Evolutionary conservation across 2,888 invertebrate species (phyloP), one percentile per base, ranked within the genome.

Genomic region (Hirtodrosophila duncani): DNA sequence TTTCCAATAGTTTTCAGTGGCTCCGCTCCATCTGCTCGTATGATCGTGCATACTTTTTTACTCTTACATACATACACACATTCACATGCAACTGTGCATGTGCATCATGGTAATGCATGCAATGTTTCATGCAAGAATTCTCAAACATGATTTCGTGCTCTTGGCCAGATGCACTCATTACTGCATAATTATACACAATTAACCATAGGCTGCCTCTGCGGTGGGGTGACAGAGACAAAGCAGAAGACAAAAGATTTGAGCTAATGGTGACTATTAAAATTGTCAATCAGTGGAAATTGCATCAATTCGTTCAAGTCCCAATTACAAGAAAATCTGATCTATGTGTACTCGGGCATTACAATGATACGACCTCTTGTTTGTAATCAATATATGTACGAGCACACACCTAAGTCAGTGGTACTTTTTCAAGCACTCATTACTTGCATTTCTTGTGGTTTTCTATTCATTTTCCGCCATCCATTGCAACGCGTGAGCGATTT

Each of bases 101-200:
- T 20, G 4, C 20, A 20, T 20, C 20, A 10, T 20, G 50, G 16
- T 11, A 26, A 36, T 45, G 60, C 71, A 71, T 70, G 79, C 75
- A 70, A 66, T 75, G 43, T 72, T 67, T 67, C 78, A 77, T 77
- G 74, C 68, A 63, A 72, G 64, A 63, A 80, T 80, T 77, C 68
- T 59, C 55, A 59, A 63, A 59, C 72, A 63, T 60, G 81, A 67
- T 63, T 77, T 78, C 75, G 81, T 77, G 74, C 78, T 68, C 61
- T 77, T 58, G 78, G 66, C 78, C 69, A 80, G 64, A 75, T 78
- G 64, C 75, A 69, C 65, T 78, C 81, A 75, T 75, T 81, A 81
- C 78, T 81, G 78, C 74, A 78, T 80, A 75, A 81, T 75, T 81
- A 70, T 75, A 81, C 57, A 81, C 75, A 78, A 75, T 81, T 81